These are phyloP conservation scores for Trichogramma evanescens DNA, from an alignment of 2,888 invertebrate genomes.

Conservation along the genomic window DNA sequence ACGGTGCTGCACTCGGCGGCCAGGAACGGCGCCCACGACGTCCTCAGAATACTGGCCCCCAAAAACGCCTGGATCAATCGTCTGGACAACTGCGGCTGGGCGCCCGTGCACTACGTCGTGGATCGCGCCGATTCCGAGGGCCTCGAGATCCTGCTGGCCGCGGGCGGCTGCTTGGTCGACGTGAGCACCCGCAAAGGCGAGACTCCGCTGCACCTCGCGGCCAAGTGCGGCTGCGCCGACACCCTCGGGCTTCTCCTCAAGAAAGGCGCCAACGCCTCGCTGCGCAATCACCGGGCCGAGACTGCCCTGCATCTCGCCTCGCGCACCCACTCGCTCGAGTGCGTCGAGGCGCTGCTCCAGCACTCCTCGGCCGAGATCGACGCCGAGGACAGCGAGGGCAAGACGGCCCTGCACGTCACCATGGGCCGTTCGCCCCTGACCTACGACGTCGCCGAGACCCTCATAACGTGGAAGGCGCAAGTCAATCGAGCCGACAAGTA, in stretches of 20 bases:
- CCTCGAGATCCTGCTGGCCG: slow-evolving; percentile 66
- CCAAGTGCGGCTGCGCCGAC: slow-evolving; percentile 78
- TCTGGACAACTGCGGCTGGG: slow-evolving; percentile 68
- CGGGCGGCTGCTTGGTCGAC: slow-evolving; percentile 65
- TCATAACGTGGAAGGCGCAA: slow-evolving; percentile 74
- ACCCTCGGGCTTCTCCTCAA: slow-evolving; percentile 69
- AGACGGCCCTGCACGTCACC: slow-evolving; percentile 77
- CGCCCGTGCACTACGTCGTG: slow-evolving; percentile 74
- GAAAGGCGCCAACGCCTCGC: slow-evolving; percentile 68
- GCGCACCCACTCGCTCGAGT: slow-evolving; percentile 71
- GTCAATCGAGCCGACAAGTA: slow-evolving; percentile 79
- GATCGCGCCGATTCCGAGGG: slow-evolving; percentile 73
- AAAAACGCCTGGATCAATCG: slow-evolving; percentile 71
- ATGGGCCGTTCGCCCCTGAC: slow-evolving; percentile 76
- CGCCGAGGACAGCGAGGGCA: slow-evolving; percentile 70
- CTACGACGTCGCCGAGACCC: slow-evolving; percentile 71
- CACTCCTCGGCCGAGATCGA: slow-evolving; percentile 74
- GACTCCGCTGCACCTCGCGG: slow-evolving; percentile 77
- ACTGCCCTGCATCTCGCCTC: slow-evolving; percentile 81
- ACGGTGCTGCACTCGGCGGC: slow-evolving; percentile 80
- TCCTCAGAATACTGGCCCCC: slow-evolving; percentile 66
- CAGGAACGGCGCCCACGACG: slow-evolving; percentile 74
- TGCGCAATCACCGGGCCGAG: slow-evolving; percentile 72
- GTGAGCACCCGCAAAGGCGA: slow-evolving; percentile 68
- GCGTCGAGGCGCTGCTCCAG: slow-evolving; percentile 68